Evolutionary conservation across 2,113 vertebrate genomes (phyloP), one percentile per base, ranked within the genome.

Genomic region (Morone chrysops): DNA sequence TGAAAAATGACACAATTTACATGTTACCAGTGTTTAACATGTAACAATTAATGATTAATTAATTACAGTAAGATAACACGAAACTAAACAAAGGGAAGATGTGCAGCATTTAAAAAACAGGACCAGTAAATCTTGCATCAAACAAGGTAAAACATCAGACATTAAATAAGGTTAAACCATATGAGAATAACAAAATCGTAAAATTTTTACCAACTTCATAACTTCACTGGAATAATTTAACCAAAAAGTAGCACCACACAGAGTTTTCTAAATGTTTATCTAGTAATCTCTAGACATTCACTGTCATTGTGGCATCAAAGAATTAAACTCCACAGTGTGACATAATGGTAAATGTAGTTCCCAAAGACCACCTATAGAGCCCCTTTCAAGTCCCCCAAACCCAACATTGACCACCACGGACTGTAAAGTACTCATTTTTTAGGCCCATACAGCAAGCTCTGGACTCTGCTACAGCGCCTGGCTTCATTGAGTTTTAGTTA

Each of bases 401-500:
- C 63, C 8, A n/a, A 25, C 59, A 3, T 14, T 61, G 70, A 25
- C 3, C 9, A 6, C 40, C 48, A 31, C 45, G 50, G 66, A 36
- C 17, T 62, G 56, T 25, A 8, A 20, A 48, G 25, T n/a, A 16
- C 22, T 60, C 57, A 56, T 41, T 7, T 38, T 38, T 17, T 7
- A 18, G 51, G 0, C 53, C 65, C 69, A 22, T 5, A 13, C 75
- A 69, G 41, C 70, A 60, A 31, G 14, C 25, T 60, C 51, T 8
- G 40, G 68, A 7, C 22, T 81, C 61, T 18, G 51, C 45, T 51
- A 9, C 38, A 75, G 65, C 17, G 53, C 45, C 48, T 57, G 3
- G 16, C 14, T 54, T 67, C 36, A 72, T 79, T 62, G 48, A 78
- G 31, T 67, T 70, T 69, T 80, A 54, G 17, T 4, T 31, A 38